Percentiles rank a stretch among this genome's conserved stretches.
Conservation (phyloP, 2,797 vertebrate species). For the Fringilla coelebs region DNA sequence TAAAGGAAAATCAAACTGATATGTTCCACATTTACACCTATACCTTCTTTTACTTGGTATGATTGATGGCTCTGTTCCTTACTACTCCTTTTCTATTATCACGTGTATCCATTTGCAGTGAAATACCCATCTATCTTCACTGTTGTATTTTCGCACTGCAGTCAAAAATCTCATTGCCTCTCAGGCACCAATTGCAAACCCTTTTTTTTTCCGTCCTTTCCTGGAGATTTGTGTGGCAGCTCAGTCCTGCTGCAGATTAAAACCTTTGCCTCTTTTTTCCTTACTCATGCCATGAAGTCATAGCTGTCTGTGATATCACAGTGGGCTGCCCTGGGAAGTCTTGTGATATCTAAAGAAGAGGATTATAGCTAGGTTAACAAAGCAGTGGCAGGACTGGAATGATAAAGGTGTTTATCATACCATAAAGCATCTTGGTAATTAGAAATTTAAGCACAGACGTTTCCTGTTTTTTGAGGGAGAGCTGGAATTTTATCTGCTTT, state of each 20-base stretch:
- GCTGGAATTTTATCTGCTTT: conserved; percentile 41
- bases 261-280: conserved; percentile 59
- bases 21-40: conserved; percentile 59
- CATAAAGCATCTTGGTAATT: conserved; percentile 49
- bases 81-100: conserved; percentile 47
- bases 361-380: conserved; percentile 63
- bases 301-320: conserved; percentile 63
- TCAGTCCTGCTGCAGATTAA: not conserved
- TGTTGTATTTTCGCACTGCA: conserved; percentile 52
- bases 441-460: conserved; percentile 28
- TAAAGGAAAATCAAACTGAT: conserved; percentile 60
- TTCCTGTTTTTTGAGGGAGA: conserved; percentile 40
- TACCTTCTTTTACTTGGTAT: conserved; percentile 13
- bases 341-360: conserved; percentile 34
- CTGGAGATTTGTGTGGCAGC: conserved; percentile 51
- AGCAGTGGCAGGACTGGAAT: not conserved
- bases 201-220: conserved; percentile 29
- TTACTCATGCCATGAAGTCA: conserved; percentile 67
- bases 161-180: conserved; percentile 33
- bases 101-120: conserved; percentile 10
- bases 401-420: conserved; percentile 48
- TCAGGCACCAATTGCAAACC: not conserved
- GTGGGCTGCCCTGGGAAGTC: conserved; percentile 43
- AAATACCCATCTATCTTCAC: conserved; percentile 33
- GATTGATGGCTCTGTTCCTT: conserved; percentile 49